Evolutionary conservation across 2,888 invertebrate species (phyloP).

Genomic region (Sabellastarte sp.): DNA sequence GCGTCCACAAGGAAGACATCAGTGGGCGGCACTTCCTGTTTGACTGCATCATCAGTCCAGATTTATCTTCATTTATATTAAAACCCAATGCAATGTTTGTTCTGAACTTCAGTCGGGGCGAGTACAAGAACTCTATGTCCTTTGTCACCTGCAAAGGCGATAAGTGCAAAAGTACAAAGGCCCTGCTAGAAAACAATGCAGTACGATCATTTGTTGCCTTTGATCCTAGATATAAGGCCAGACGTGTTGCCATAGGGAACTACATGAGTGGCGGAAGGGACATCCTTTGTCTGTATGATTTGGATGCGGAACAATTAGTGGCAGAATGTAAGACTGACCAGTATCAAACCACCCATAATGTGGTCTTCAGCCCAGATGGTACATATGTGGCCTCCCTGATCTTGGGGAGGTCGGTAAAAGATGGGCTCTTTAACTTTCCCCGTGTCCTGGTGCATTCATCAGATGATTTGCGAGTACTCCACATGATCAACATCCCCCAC

Average conservation of each 20-base stretch:
- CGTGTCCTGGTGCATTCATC: constrained; percentile 29
- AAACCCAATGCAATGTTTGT: constrained; percentile 37
- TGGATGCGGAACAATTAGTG: constrained; percentile 26
- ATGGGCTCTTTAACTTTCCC: constrained; percentile 35
- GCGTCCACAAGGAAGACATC: constrained; percentile 26
- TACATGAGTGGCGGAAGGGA: constrained; percentile 27
- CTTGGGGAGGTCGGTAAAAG: constrained; percentile 33
- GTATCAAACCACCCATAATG: constrained; percentile 36
- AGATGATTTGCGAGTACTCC: constrained; percentile 25
- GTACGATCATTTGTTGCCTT: constrained; percentile 32
- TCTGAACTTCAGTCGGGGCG: constrained; percentile 33
- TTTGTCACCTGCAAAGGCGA: constrained; percentile 30
- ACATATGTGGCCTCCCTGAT: constrained; percentile 32
- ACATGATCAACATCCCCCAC: constrained; percentile 24
- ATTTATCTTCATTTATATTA: constrained; percentile 31
- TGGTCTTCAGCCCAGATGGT: constrained; percentile 32
- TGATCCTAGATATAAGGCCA: constrained; percentile 30
- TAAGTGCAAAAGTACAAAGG: constrained; percentile 25
- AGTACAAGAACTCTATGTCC: constrained; percentile 31
- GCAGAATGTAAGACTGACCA: constrained; percentile 19
- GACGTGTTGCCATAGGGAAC: constrained; percentile 33
- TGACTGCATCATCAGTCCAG: constrained; percentile 35
- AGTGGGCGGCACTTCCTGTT: constrained; percentile 31
- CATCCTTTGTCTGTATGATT: constrained; percentile 29
- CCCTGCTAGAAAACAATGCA: constrained; percentile 27